Conservation (phyloP, 2,113 vertebrate species). For the Platysternon megacephalum region DNA sequence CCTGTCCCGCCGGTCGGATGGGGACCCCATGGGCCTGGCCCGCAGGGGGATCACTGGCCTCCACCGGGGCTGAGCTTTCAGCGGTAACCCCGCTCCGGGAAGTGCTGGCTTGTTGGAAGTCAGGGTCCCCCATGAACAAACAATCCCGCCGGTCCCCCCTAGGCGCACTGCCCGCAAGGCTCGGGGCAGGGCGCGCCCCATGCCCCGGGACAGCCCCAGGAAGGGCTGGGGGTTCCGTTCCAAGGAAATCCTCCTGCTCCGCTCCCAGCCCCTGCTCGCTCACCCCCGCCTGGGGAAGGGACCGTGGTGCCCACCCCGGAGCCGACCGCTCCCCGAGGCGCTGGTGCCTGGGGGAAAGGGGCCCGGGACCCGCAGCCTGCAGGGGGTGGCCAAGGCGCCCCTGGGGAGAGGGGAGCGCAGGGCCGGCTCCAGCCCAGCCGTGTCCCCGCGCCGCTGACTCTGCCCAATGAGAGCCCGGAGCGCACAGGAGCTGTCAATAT, state of each 20-base stretch:
- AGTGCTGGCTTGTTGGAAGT: no score
- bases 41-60: no score
- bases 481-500: conserved; percentile 71
- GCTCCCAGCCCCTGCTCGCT: conserved; percentile 7
- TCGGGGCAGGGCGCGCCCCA: no score
- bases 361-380: background rate
- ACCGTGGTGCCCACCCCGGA: no score
- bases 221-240: background rate
- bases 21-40: no score
- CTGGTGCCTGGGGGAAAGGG: background rate
- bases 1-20: no score
- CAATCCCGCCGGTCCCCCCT: no score
- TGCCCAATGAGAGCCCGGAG: conserved; percentile 80
- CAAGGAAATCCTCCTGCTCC: background rate
- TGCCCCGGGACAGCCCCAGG: background rate
- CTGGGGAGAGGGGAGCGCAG: background rate
- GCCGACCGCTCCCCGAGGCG: background rate
- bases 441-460: conserved; percentile 62
- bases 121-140: no score
- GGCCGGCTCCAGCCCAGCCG: conserved; percentile 30
- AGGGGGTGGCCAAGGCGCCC: background rate
- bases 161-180: no score
- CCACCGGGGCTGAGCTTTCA: no score
- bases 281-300: background rate
- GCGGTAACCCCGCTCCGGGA: no score